These are phyloP conservation scores for Chymomyza costata DNA, from an alignment of 1,140 invertebrate genomes.

Conservation along the genomic window DNA sequence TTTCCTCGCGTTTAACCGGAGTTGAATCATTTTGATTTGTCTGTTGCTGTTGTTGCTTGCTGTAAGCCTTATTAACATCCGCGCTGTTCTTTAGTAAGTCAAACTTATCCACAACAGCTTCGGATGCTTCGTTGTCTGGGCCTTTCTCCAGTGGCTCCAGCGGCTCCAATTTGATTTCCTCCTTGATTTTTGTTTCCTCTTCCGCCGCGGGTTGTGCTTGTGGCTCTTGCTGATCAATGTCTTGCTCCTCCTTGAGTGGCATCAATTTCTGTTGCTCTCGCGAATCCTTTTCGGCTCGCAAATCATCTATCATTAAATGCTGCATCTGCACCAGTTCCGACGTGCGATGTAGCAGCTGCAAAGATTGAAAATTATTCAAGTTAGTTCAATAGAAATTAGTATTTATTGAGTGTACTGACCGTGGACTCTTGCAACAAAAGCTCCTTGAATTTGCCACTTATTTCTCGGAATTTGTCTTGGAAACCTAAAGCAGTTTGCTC, in stretches of 20 bases:
- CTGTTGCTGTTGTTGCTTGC: constrained; percentile 28
- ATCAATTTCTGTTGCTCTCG: constrained; percentile 8
- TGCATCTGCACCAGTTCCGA: constrained; percentile 63
- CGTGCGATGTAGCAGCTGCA: constrained; percentile 64
- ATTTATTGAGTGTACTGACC: constrained; percentile 77
- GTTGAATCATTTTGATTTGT: constrained; percentile 19
- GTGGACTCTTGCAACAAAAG: constrained; percentile 89
- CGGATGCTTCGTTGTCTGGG: not conserved
- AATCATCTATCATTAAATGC: constrained; percentile 65
- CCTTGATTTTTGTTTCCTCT: constrained; percentile 46
- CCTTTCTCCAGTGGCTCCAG: constrained; percentile 24
- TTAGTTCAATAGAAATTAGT: too few species aligned
- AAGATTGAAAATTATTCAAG: not conserved
- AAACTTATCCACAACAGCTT: constrained; percentile 47
- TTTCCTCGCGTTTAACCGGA: constrained; percentile 14
- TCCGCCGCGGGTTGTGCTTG: not conserved
- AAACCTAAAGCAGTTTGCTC: constrained; percentile 84
- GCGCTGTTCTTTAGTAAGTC: constrained; percentile 63
- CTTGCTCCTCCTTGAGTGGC: constrained; percentile 35
- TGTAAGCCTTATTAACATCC: constrained; percentile 51
- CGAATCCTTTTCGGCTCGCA: constrained; percentile 56
- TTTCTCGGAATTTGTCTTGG: constrained; percentile 83
- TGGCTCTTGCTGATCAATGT: not conserved
- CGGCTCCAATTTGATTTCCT: constrained; percentile 63
- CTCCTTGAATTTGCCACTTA: constrained; percentile 87